A percentile compares a stretch with the other conserved stretches of the same genome.
These are phyloP conservation scores for Sinodicranocentrus sp. DNA, from an alignment of 2,888 invertebrate genomes.

Conservation along the genomic window DNA sequence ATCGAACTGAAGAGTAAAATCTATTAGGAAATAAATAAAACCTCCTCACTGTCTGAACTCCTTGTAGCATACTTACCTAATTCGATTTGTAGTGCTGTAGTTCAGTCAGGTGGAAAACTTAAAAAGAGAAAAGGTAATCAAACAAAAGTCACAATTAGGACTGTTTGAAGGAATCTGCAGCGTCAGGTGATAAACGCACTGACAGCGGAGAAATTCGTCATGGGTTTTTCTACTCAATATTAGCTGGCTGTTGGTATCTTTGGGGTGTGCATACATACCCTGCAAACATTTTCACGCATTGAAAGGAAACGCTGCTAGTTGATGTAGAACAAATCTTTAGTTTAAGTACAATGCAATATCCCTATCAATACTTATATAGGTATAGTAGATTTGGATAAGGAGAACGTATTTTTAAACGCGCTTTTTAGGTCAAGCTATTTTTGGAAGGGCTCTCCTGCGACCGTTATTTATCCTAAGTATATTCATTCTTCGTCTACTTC, in stretches of 20 bases:
- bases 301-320: slow-evolving; percentile 49
- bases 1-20: neutral
- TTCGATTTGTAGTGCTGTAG: slow-evolving; percentile 46
- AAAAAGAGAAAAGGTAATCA: slow-evolving; percentile 48
- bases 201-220: neutral
- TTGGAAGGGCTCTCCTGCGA: slow-evolving; percentile 66
- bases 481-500: neutral
- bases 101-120: slow-evolving; percentile 60
- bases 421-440: slow-evolving; percentile 68
- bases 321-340: slow-evolving; percentile 53
- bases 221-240: neutral
- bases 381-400: neutral
- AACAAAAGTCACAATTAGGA: slow-evolving; percentile 8
- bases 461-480: slow-evolving; percentile 64
- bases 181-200: slow-evolving; percentile 51
- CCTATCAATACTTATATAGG: neutral
- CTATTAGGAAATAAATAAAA: neutral
- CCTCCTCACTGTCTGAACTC: neutral
- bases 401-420: slow-evolving; percentile 33
- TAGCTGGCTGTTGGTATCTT: slow-evolving; percentile 10
- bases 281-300: too few relatives aligned
- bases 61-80: slow-evolving; percentile 64
- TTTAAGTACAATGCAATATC: slow-evolving; percentile 24
- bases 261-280: neutral
- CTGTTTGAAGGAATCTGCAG: slow-evolving; percentile 15